These are phyloP conservation scores for Cryptophagus acutangulus DNA, from an alignment of 2,888 invertebrate species.

Conservation along the genomic window DNA sequence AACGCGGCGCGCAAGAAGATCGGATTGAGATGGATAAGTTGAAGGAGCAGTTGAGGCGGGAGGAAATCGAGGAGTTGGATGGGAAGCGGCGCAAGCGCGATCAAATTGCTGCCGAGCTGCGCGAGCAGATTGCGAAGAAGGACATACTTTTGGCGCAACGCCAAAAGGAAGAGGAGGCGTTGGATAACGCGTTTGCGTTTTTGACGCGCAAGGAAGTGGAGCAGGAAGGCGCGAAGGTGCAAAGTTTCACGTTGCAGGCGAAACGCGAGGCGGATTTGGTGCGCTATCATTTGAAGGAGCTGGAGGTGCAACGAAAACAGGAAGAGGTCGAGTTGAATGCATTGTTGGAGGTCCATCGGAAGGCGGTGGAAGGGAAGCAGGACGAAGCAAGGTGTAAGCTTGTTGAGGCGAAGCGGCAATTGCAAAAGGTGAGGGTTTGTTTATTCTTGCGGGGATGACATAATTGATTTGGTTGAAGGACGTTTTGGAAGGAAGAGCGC, in stretches of 20 bases:
- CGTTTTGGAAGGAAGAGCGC: conserved; percentile 37
- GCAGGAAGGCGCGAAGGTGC: conserved; percentile 31
- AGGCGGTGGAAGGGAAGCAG: conserved; percentile 36
- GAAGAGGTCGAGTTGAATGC: conserved; percentile 38
- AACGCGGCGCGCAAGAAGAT: conserved; percentile 35
- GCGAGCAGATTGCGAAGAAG: conserved; percentile 38
- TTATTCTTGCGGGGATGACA: background rate
- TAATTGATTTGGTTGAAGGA: conserved; percentile 28
- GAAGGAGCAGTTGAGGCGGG: conserved; percentile 32
- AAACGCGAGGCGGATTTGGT: conserved; percentile 39
- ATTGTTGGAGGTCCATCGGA: conserved; percentile 34
- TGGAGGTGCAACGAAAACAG: conserved; percentile 35
- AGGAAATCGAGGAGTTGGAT: conserved; percentile 36
- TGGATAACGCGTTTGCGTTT: conserved; percentile 37
- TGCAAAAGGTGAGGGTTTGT: conserved; percentile 33
- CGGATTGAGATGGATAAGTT: conserved; percentile 35
- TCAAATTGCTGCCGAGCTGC: conserved; percentile 33
- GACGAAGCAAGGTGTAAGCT: conserved; percentile 40
- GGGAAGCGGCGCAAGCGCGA: conserved; percentile 32
- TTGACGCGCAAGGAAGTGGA: conserved; percentile 38
- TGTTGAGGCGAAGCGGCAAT: conserved; percentile 34
- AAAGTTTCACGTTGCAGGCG: conserved; percentile 28
- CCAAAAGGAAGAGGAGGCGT: conserved; percentile 38
- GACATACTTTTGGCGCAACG: conserved; percentile 34
- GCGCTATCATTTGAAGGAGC: conserved; percentile 36